A percentile compares a stretch with the other conserved stretches of the same genome.
These are phyloP conservation scores for Aphodius sticticus DNA, from an alignment of 2,888 invertebrate species.

Conservation along the genomic window DNA sequence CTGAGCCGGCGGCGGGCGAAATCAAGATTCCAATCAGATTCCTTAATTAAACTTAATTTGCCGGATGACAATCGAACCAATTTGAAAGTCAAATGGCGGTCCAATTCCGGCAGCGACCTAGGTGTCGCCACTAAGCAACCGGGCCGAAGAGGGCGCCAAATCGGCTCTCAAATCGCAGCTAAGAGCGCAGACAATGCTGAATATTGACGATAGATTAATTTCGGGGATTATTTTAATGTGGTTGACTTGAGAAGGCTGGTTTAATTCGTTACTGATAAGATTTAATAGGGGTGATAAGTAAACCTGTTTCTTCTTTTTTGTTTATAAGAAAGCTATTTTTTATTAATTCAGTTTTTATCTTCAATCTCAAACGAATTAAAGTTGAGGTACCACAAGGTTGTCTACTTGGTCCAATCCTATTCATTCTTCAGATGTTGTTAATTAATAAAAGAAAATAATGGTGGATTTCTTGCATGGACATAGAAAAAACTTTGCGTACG, in stretches of 20 bases:
- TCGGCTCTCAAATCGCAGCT: background rate
- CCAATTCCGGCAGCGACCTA: slow-evolving; percentile 30
- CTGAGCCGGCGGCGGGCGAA: background rate
- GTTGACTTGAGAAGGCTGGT: background rate
- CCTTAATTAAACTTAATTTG: slow-evolving; percentile 40
- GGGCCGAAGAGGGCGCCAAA: background rate
- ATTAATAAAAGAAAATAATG: too few relatives aligned
- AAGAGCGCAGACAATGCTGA: background rate
- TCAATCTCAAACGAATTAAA: too few relatives aligned
- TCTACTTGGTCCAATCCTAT: too few relatives aligned
- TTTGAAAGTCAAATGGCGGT: slow-evolving; percentile 43
- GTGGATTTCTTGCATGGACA: too few relatives aligned
- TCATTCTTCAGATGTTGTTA: too few relatives aligned
- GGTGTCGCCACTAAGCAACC: background rate
- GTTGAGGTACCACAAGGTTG: too few relatives aligned
- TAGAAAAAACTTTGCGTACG: too few relatives aligned
- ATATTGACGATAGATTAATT: background rate
- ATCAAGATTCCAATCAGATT: slow-evolving; percentile 4
- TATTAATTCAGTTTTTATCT: too few relatives aligned
- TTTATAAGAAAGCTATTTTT: too few relatives aligned
- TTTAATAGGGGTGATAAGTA: too few relatives aligned
- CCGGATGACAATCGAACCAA: slow-evolving; percentile 39
- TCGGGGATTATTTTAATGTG: background rate
- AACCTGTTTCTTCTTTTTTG: too few relatives aligned
- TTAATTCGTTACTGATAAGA: background rate